phyloP scores from a whole-genome alignment of 2,797 vertebrate species.

The Rhynchotus rufescens region DNA sequence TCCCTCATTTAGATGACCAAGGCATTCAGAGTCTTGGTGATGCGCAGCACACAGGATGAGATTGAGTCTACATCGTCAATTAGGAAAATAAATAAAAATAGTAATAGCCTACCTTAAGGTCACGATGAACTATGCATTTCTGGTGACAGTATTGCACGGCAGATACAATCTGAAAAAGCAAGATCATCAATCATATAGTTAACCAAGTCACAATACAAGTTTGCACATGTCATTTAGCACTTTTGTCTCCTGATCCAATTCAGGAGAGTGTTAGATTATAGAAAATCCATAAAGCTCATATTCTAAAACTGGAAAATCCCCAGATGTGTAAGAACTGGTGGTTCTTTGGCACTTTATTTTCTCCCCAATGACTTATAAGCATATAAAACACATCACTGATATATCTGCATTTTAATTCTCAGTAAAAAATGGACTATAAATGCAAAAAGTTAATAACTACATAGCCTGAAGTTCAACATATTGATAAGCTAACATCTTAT shows the following conservation, averaged over 20 bases:
- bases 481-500: not conserved
- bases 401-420: not conserved
- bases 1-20: not conserved
- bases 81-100: not conserved
- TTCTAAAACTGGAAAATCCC: not conserved
- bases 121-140: constrained; percentile 94
- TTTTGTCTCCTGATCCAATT: not conserved
- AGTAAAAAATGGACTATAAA: not conserved
- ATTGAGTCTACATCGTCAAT: not conserved
- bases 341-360: not conserved
- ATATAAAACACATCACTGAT: not conserved
- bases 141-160: constrained; percentile 98
- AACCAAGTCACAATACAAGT: not conserved
- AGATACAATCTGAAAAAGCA: constrained; percentile 92
- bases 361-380: not conserved
- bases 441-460: not conserved
- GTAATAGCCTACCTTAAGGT: constrained; percentile 88
- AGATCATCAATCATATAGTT: constrained; percentile 20
- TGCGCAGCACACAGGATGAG: not conserved
- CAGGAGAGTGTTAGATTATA: not conserved
- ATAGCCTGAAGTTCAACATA: not conserved
- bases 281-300: not conserved
- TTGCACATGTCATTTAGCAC: not conserved
- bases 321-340: not conserved
- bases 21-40: not conserved